Evolutionary conservation across 2,797 vertebrate species (phyloP).

Genomic region (Buceros bicornis): DNA sequence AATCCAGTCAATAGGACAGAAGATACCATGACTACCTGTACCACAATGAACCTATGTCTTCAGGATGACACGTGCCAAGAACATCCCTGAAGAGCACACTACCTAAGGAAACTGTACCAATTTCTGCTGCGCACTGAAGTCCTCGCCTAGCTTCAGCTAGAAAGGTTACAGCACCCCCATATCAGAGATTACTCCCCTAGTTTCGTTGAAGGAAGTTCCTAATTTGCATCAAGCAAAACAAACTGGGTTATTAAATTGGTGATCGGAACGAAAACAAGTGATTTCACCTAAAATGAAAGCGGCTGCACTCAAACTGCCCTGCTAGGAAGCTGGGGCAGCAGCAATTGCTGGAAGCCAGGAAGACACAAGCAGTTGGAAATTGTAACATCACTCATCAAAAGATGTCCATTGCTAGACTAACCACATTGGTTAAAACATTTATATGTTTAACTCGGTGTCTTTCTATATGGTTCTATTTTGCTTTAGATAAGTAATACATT

Average conservation of each 20-base stretch:
- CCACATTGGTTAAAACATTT: neutral
- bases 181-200: neutral
- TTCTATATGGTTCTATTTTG: neutral
- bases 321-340: neutral
- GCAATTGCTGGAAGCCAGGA: constrained; percentile 6
- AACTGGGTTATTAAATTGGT: neutral
- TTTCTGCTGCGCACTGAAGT: neutral
- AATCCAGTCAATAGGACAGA: neutral
- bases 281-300: neutral
- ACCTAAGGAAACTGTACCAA: neutral
- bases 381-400: neutral
- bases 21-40: neutral
- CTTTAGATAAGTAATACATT: neutral
- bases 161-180: neutral
- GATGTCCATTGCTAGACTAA: neutral
- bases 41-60: neutral
- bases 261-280: neutral
- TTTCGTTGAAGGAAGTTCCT: neutral
- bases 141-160: neutral
- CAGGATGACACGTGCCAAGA: neutral
- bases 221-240: neutral
- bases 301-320: neutral
- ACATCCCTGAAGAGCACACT: neutral
- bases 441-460: neutral
- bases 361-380: neutral